phyloP scores from a whole-genome alignment of 2,888 invertebrate genomes.

The Clistopyga incitator region DNA sequence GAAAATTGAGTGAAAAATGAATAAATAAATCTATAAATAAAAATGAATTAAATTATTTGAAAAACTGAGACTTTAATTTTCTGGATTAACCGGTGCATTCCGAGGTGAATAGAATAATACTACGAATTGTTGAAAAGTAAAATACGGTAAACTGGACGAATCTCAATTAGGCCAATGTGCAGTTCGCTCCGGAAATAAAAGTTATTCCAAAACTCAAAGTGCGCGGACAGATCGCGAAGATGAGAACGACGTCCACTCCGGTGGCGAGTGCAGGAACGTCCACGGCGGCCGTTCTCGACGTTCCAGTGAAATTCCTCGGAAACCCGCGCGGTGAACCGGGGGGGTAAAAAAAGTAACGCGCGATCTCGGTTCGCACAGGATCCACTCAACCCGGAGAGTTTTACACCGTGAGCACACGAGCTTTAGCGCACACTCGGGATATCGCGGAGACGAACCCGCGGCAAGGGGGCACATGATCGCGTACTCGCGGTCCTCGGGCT shows the following conservation, averaged over 20 bases:
- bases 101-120: background rate
- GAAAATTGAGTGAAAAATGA: background rate
- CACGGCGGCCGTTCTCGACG: constrained; percentile 72
- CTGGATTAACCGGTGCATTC: background rate
- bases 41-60: background rate
- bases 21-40: too few species aligned
- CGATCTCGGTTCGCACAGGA: constrained; percentile 21
- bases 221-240: constrained; percentile 51
- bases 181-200: background rate
- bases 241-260: constrained; percentile 77
- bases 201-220: constrained; percentile 23
- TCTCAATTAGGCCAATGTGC: background rate
- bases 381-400: constrained; percentile 26
- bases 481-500: constrained; percentile 65
- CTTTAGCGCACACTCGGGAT: constrained; percentile 66
- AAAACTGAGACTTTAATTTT: background rate
- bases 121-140: background rate
- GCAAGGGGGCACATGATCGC: constrained; percentile 67
- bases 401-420: constrained; percentile 58
- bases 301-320: constrained; percentile 82
- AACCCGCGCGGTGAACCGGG: constrained; percentile 69
- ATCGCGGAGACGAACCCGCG: constrained; percentile 65
- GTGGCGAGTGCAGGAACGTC: constrained; percentile 71
- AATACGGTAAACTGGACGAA: background rate
- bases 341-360: constrained; percentile 61